Percentiles rank a stretch among this genome's conserved stretches.
phyloP scores from a whole-genome alignment of 2,113 vertebrate genomes.

The Azemiops feae region DNA sequence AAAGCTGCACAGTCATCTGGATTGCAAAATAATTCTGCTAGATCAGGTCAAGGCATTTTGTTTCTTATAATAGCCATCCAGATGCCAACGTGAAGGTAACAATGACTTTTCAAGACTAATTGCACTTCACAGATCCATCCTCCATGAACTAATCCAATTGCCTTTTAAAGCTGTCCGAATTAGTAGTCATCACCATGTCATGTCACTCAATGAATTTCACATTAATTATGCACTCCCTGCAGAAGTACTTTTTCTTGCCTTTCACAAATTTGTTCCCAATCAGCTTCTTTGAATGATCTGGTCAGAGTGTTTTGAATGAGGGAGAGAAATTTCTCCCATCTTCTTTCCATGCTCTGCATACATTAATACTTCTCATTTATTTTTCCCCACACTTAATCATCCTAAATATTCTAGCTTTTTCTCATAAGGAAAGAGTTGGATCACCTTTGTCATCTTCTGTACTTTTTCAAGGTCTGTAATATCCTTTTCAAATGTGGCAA shows the following conservation, averaged over 20 bases:
- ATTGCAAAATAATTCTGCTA: neutral
- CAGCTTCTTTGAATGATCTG: neutral
- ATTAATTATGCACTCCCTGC: neutral
- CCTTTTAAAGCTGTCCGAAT: neutral
- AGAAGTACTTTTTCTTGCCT: neutral
- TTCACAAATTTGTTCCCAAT: neutral
- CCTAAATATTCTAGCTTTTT: neutral
- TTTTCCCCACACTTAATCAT: neutral
- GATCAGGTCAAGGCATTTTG: neutral
- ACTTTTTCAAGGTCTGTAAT: neutral
- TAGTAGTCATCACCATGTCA: neutral
- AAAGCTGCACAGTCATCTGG: neutral
- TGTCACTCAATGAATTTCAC: neutral
- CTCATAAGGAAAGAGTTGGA: neutral
- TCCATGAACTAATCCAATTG: neutral
- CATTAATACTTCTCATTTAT: neutral
- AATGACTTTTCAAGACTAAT: neutral
- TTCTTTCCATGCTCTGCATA: neutral
- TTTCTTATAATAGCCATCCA: neutral
- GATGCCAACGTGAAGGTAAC: neutral
- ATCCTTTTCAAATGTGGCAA: neutral
- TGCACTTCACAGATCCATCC: neutral
- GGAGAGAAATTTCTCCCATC: neutral
- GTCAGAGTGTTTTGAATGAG: neutral
- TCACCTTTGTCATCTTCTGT: neutral